Evolutionary conservation across 1,140 invertebrate species (phyloP).

Genomic region (Microvelia longipes): DNA sequence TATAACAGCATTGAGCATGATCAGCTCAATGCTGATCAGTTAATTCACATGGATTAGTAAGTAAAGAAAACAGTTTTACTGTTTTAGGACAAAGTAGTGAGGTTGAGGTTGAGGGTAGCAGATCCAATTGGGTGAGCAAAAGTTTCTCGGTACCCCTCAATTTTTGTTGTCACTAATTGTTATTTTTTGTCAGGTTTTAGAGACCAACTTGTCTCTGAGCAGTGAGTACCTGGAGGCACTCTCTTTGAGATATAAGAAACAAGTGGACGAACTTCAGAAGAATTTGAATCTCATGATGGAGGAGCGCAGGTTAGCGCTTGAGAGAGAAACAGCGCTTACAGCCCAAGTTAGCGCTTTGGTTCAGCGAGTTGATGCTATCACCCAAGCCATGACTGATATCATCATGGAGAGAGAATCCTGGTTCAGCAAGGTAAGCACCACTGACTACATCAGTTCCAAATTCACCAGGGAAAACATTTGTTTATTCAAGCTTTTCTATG

Average conservation of each 20-base stretch:
- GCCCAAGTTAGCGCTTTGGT: slow-evolving; percentile 45
- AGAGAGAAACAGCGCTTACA: slow-evolving; percentile 42
- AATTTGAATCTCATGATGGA: slow-evolving; percentile 51
- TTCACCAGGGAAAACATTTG: no score
- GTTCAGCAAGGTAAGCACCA: slow-evolving; percentile 38
- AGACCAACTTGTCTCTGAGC: slow-evolving; percentile 90
- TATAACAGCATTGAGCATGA: no score
- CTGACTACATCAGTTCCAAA: no score
- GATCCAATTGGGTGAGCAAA: no score
- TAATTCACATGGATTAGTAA: no score
- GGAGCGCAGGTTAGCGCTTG: slow-evolving; percentile 53
- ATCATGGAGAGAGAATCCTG: slow-evolving; percentile 47
- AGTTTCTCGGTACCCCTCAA: no score
- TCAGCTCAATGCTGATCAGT: no score
- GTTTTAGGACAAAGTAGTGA: no score
- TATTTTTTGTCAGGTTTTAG: slow-evolving; percentile 51
- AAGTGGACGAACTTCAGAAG: slow-evolving; percentile 87
- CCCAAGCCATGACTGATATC: slow-evolving; percentile 36
- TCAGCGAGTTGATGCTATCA: slow-evolving; percentile 35
- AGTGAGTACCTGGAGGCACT: slow-evolving; percentile 90
- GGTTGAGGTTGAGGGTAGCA: no score
- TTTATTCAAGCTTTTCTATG: no score
- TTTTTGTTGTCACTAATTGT: slow-evolving; percentile 1
- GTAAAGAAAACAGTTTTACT: no score
- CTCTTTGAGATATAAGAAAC: slow-evolving; percentile 83